These are phyloP conservation scores for Acanthacorydalis orientalis DNA, from an alignment of 2,888 invertebrate genomes.

Conservation along the genomic window DNA sequence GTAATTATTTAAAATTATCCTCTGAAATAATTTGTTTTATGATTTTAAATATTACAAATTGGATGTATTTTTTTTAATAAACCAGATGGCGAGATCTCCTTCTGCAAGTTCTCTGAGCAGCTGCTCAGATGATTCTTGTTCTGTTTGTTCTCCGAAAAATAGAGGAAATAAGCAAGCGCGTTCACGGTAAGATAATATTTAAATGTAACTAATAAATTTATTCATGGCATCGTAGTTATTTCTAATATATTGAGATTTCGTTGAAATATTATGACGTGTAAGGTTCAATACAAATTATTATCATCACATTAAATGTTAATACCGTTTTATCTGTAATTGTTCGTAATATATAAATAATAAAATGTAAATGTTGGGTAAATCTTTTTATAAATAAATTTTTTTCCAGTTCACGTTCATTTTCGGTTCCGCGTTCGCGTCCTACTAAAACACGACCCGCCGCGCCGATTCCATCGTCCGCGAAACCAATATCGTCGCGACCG, in stretches of 20 bases:
- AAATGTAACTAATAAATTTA: neutral
- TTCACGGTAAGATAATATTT: slow-evolving; percentile 18
- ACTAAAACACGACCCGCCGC: slow-evolving; percentile 8
- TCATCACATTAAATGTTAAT: neutral
- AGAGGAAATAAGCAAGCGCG: slow-evolving; percentile 19
- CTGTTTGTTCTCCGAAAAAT: slow-evolving; percentile 57
- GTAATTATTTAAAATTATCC: neutral
- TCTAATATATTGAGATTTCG: no score
- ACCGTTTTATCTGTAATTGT: no score
- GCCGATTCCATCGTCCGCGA: slow-evolving; percentile 2
- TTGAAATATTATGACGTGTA: no score
- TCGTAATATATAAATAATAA: no score
- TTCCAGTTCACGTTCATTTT: slow-evolving; percentile 35
- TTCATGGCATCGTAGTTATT: neutral
- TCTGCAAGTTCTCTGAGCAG: slow-evolving; percentile 63
- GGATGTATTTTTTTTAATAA: neutral
- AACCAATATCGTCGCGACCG: slow-evolving; percentile 22
- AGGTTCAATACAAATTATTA: neutral
- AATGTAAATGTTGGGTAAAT: neutral
- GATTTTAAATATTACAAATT: neutral
- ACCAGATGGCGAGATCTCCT: slow-evolving; percentile 35
- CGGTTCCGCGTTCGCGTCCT: slow-evolving; percentile 33
- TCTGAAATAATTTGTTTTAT: neutral
- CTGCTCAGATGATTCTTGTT: slow-evolving; percentile 71
- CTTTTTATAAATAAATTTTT: neutral